Percentiles rank a stretch among this genome's conserved stretches.
Conservation (phyloP, 2,888 invertebrate species). For the Bursaphelenchus okinawaensis region DNA sequence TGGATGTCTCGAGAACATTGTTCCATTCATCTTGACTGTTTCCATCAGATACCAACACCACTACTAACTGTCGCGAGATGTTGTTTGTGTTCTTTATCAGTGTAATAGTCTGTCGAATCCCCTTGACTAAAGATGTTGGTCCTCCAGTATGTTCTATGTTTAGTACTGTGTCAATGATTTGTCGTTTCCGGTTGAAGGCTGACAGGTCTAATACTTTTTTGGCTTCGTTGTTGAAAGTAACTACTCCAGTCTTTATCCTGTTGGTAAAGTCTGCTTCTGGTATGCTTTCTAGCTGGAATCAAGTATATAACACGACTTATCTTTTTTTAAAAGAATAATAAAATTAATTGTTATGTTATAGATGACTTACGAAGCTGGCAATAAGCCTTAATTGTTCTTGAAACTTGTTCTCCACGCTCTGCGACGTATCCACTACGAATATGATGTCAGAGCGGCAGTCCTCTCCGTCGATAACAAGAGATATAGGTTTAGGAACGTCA, state of each 20-base stretch:
- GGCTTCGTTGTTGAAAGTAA: constrained; percentile 38
- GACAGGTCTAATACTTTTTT: constrained; percentile 31
- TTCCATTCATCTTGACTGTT: constrained; percentile 43
- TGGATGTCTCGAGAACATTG: constrained; percentile 28
- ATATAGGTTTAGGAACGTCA: neutral
- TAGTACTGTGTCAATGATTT: constrained; percentile 31
- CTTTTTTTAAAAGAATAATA: neutral
- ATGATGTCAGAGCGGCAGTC: constrained; percentile 40
- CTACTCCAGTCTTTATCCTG: constrained; percentile 34
- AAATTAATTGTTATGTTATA: no score
- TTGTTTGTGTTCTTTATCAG: constrained; percentile 21
- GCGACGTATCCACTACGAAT: constrained; percentile 46
- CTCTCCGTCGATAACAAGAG: neutral
- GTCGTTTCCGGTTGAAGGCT: constrained; percentile 23
- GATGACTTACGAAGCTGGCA: constrained; percentile 33
- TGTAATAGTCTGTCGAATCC: constrained; percentile 36
- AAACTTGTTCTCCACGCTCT: constrained; percentile 44
- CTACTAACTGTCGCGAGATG: constrained; percentile 27
- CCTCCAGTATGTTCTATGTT: constrained; percentile 38
- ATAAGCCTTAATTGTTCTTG: constrained; percentile 37
- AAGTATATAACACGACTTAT: constrained; percentile 1
- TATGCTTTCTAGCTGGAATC: constrained; percentile 32
- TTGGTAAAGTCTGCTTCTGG: constrained; percentile 36
- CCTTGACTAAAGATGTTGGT: constrained; percentile 39
- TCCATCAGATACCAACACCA: constrained; percentile 45